A percentile compares a stretch with the other conserved stretches of the same genome.
phyloP scores from a whole-genome alignment of 2,113 vertebrate genomes.

The Myotis lucifugus region DNA sequence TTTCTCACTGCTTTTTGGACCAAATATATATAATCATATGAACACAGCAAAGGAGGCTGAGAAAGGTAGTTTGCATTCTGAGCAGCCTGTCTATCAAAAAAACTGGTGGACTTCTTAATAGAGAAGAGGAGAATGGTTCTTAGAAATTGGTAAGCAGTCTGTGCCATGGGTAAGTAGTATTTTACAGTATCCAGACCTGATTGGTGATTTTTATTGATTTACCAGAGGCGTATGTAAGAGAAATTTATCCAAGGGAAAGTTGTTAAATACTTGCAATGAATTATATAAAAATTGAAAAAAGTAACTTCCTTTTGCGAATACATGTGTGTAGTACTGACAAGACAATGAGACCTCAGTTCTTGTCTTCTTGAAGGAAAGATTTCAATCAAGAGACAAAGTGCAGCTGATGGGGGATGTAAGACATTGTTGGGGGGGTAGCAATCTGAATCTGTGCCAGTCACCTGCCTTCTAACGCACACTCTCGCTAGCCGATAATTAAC shows the following conservation, averaged over 20 bases:
- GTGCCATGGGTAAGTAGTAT: neutral
- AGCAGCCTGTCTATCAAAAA: neutral
- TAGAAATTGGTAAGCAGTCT: neutral
- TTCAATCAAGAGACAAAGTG: no score
- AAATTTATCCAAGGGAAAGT: neutral
- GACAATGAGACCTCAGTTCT: no score
- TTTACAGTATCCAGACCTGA: neutral
- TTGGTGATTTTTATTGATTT: neutral
- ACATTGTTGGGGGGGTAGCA: no score
- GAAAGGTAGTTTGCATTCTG: neutral
- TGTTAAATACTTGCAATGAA: slow-evolving; percentile 25
- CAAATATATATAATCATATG: neutral
- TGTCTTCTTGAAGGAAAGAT: no score
- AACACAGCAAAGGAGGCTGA: neutral
- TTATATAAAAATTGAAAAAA: neutral
- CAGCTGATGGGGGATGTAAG: no score
- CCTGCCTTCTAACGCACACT: no score
- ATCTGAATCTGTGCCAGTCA: no score
- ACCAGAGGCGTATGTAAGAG: neutral
- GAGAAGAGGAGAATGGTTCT: neutral
- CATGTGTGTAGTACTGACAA: neutral
- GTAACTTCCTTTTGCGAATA: neutral
- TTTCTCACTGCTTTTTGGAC: neutral
- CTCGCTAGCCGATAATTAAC: no score
- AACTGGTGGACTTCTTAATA: neutral